These are phyloP conservation scores for Heteromurus nitidus DNA, from an alignment of 2,888 invertebrate species.

Conservation along the genomic window DNA sequence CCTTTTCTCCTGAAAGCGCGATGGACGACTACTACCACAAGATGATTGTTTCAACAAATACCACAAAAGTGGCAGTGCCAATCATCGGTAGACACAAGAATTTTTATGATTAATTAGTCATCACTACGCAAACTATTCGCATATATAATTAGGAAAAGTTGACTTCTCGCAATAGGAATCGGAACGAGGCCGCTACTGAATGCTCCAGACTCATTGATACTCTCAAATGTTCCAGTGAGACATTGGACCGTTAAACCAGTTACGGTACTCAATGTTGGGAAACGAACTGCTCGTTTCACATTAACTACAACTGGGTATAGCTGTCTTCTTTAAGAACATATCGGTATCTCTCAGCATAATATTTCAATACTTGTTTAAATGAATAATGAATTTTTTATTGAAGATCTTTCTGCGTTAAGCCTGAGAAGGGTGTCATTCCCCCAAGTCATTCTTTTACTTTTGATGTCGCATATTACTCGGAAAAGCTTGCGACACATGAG, in stretches of 20 bases:
- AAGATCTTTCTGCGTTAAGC: conserved; percentile 67
- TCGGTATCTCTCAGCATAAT: no score
- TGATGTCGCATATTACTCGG: conserved; percentile 63
- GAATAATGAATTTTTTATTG: not conserved
- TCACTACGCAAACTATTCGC: no score
- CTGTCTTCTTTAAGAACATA: not conserved
- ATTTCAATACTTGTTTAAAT: no score
- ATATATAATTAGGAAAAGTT: not conserved
- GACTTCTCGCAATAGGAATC: no score
- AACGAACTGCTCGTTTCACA: conserved; percentile 57
- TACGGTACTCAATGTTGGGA: conserved; percentile 65
- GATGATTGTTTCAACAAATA: conserved; percentile 63
- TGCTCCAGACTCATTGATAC: conserved; percentile 65
- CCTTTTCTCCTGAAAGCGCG: conserved; percentile 65
- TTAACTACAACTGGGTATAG: conserved; percentile 65
- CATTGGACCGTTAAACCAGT: conserved; percentile 56
- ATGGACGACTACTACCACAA: conserved; percentile 68
- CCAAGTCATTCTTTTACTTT: conserved; percentile 65
- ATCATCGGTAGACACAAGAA: conserved; percentile 67
- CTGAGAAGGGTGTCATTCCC: conserved; percentile 65
- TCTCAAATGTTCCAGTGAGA: conserved; percentile 65
- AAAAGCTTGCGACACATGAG: conserved; percentile 27
- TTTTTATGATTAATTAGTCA: no score
- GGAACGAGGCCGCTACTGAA: conserved; percentile 68
- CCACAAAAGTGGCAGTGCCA: conserved; percentile 65